Base-by-base conservation (phyloP, 2,888 invertebrate species). In the Chironomus tentans region DNA sequence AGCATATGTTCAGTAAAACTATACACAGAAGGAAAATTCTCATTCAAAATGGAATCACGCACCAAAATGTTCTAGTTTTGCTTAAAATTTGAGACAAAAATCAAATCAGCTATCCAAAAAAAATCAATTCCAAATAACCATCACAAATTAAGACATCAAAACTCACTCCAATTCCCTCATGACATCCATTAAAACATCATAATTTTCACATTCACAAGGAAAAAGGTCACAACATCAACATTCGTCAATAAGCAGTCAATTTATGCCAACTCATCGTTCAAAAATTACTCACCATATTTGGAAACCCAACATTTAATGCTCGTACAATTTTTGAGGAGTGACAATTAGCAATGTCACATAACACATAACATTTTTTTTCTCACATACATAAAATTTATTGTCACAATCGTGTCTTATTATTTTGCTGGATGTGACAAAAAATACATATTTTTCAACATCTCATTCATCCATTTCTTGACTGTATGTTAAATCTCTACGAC, bases 311-410 rank as follows among this genome's bases (percentile, higher is more conserved):
- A 56, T 15, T 56, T 56, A 56, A 56, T 18, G 15, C 18, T 56
- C 15, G 1, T 50, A 15, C 15, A 50, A 50, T 56, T 56, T 56
- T 56, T 6, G 56, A 15, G 24, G 56, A 56, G 56, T 56, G 71
- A 71, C 71, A 71, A 71, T 71, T 71, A 56, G 71, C 28, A 15
- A 48, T 50, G 28, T 71, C 56, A 48, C 50, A 70, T n/a, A 70
- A 70, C 21, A 28, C 24, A 28, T 50, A n/a, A 61, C 56, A 12
- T 5, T 56, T 22, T 5, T 56, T 22, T 24, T 71, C 56, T 56
- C 22, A 18, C 56, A 18, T 56, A 56, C 56, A 56, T 10, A 10
- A 38, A 38, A 38, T 10, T 38, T 10, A 38, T 38, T 38, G 38
- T 38, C 38, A 38, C 38, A 10, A 38, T 38, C 38, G 10, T 38